A percentile compares a stretch with the other conserved stretches of the same genome.
Conservation (phyloP, 2,797 vertebrate species). For the Enteromius thamalakanensis region DNA sequence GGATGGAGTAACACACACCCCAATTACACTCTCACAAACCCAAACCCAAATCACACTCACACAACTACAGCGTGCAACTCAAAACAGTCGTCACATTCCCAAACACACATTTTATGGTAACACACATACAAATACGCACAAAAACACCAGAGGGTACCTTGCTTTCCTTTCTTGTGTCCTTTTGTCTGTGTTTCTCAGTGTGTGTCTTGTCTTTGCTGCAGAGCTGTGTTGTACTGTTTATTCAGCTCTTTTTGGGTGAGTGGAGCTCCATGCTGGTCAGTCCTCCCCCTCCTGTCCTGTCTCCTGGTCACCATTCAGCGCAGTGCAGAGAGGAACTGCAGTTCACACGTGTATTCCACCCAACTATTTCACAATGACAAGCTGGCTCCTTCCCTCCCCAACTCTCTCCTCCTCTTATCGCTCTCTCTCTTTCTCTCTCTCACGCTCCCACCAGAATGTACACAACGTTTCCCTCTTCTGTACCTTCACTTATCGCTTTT, state of each 20-base stretch:
- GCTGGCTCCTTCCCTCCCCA: constrained; percentile 45
- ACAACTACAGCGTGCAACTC: constrained; percentile 8
- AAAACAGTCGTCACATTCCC: constrained; percentile 25
- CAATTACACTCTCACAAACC: constrained; percentile 11
- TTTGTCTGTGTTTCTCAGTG: constrained; percentile 45
- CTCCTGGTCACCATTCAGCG: constrained; percentile 55
- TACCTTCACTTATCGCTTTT: constrained; percentile 49
- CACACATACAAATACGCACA: constrained; percentile 24
- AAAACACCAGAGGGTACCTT: constrained; percentile 45
- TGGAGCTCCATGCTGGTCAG: constrained; percentile 61
- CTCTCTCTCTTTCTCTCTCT: constrained; percentile 22
- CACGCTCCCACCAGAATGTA: constrained; percentile 6
- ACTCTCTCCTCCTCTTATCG: constrained; percentile 32
- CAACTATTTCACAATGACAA: constrained; percentile 63
- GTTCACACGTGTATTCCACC: constrained; percentile 59
- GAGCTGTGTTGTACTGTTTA: constrained; percentile 58
- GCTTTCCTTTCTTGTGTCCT: constrained; percentile 44
- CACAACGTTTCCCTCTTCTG: constrained; percentile 58
- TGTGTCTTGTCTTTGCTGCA: constrained; percentile 41
- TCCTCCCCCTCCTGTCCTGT: constrained; percentile 56
- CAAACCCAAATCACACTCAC: constrained; percentile 6
- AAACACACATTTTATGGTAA: constrained; percentile 18
- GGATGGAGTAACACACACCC: constrained; percentile 45
- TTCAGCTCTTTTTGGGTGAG: constrained; percentile 61
- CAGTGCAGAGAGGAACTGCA: constrained; percentile 59